These are phyloP conservation scores for Hymenopus coronatus DNA, from an alignment of 2,888 invertebrate genomes.

Conservation along the genomic window DNA sequence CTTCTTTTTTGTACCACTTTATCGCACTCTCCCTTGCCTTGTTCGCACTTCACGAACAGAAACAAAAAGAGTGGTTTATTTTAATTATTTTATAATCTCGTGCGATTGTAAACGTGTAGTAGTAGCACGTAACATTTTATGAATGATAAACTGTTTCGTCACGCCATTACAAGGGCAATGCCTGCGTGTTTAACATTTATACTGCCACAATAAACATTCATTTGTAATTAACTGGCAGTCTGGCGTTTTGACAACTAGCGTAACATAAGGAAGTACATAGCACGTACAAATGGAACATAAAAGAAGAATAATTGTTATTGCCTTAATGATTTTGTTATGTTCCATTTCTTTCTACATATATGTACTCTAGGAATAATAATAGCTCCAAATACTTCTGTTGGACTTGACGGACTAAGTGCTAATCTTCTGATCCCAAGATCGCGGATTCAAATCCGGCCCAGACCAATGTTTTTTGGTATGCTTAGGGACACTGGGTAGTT, in stretches of 20 bases:
- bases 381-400: too few relatives aligned
- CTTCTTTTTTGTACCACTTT: background rate
- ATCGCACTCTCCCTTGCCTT: background rate
- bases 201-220: background rate
- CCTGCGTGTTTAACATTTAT: background rate
- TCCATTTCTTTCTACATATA: too few relatives aligned
- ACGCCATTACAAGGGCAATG: background rate
- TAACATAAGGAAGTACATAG: background rate
- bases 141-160: background rate
- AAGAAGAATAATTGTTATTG: background rate
- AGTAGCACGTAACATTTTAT: background rate
- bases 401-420: too few relatives aligned
- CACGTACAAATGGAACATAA: background rate
- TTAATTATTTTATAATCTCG: background rate
- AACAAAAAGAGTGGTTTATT: background rate
- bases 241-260: background rate
- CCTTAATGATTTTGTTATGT: background rate
- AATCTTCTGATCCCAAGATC: too few relatives aligned
- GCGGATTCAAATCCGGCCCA: too few relatives aligned
- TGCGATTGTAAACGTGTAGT: background rate
- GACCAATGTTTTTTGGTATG: too few relatives aligned
- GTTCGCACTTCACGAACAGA: conserved; percentile 5
- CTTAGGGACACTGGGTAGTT: too few relatives aligned
- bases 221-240: background rate
- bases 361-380: too few relatives aligned